These are phyloP conservation scores for Glyphotaelius pellucidus DNA, from an alignment of 2,888 invertebrate genomes.

Conservation along the genomic window DNA sequence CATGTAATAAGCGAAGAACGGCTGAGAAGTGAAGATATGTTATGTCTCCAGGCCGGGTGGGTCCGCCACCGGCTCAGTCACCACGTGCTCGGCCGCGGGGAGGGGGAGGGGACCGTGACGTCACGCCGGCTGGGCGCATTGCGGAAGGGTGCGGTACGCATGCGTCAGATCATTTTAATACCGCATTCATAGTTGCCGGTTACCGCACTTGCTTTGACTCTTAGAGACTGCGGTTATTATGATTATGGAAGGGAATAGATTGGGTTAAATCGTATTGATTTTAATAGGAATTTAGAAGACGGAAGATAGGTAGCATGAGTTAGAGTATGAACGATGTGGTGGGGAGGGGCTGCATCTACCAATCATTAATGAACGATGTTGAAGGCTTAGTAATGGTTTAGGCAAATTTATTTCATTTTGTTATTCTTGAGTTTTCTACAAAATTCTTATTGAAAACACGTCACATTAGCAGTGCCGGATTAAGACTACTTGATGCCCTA, in stretches of 20 bases:
- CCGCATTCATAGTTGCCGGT: not conserved
- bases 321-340: too few relatives aligned
- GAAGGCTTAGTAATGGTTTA: too few relatives aligned
- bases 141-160: not conserved
- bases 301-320: not conserved
- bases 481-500: too few relatives aligned
- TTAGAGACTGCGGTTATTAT: not conserved
- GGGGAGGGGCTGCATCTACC: too few relatives aligned
- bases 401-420: too few relatives aligned
- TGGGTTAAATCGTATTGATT: not conserved
- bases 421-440: too few relatives aligned
- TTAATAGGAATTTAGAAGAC: not conserved
- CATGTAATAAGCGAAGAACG: not conserved
- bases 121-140: slow-evolving; percentile 18
- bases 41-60: not conserved
- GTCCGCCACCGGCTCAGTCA: not conserved
- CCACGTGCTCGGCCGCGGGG: not conserved
- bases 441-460: too few relatives aligned
- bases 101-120: not conserved
- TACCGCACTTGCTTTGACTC: not conserved
- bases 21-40: not conserved
- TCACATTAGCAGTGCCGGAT: too few relatives aligned
- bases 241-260: not conserved
- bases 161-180: slow-evolving; percentile 5
- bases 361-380: too few relatives aligned